Conservation (phyloP, 2,113 vertebrate species). For the Pholis gunnellus region DNA sequence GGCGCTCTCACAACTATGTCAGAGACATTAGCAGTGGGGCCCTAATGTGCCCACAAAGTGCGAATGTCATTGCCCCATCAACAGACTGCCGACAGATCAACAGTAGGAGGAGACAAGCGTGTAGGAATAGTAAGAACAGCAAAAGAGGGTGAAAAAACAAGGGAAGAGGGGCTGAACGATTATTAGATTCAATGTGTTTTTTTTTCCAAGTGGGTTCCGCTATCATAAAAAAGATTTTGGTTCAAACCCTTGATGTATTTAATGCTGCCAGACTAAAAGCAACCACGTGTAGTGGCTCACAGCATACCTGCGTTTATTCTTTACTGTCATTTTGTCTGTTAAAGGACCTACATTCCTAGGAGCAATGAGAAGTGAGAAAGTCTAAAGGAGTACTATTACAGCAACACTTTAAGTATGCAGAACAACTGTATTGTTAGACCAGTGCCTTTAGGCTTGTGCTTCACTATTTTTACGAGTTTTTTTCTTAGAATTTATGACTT, state of each 20-base stretch:
- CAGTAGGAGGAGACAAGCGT: constrained; percentile 27
- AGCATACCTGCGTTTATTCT: not conserved
- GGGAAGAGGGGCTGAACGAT: constrained; percentile 30
- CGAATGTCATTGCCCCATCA: constrained; percentile 30
- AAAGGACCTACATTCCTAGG: not conserved
- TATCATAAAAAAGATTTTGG: not conserved
- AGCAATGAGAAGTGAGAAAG: no score
- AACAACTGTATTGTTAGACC: no score
- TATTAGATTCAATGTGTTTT: constrained; percentile 21
- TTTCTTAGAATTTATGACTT: no score
- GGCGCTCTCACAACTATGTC: constrained; percentile 17
- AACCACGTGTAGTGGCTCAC: not conserved
- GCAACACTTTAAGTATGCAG: no score
- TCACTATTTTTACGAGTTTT: no score
- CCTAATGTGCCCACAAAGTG: constrained; percentile 46
- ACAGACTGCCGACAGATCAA: constrained; percentile 21
- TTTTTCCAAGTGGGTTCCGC: not conserved
- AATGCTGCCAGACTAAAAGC: constrained; percentile 1
- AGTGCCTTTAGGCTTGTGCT: no score
- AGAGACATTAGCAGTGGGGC: constrained; percentile 41
- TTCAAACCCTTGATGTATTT: not conserved
- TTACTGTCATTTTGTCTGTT: not conserved
- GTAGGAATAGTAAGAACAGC: not conserved
- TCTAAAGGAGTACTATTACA: no score
- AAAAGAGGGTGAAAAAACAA: constrained; percentile 37